Percentiles rank a stretch among this genome's conserved stretches.
These are phyloP conservation scores for Triplophysa tibetana DNA, from an alignment of 2,113 vertebrate species.

Conservation along the genomic window DNA sequence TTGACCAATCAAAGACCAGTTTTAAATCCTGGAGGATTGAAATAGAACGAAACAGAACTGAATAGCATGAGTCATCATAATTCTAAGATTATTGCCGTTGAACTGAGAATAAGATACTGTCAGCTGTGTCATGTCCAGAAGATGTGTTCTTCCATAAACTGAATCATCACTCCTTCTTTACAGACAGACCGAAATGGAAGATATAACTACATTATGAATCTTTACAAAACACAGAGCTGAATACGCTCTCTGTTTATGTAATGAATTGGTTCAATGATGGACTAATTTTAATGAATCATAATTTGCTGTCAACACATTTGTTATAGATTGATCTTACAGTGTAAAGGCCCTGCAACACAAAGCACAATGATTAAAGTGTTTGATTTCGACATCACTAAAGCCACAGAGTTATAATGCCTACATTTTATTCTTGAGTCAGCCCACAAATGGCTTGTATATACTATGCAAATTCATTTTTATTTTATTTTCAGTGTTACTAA, in stretches of 20 bases:
- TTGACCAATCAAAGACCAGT: too few species aligned
- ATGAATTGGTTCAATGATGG: conserved; percentile 10
- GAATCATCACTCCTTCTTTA: neutral
- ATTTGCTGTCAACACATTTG: conserved; percentile 7
- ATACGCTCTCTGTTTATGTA: neutral
- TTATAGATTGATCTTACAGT: neutral
- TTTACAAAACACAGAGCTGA: neutral
- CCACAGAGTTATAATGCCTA: too few species aligned
- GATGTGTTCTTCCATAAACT: conserved; percentile 14
- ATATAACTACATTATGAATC: conserved; percentile 10
- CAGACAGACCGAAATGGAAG: conserved; percentile 24
- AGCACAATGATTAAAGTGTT: too few species aligned
- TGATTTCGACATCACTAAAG: too few species aligned
- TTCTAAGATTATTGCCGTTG: conserved; percentile 5
- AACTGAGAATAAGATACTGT: neutral
- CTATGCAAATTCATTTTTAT: too few species aligned
- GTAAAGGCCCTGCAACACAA: neutral
- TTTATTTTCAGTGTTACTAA: too few species aligned
- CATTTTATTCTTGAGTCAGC: too few species aligned
- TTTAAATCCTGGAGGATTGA: neutral
- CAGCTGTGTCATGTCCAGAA: conserved; percentile 10
- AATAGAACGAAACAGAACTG: neutral
- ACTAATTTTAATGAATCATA: conserved; percentile 16
- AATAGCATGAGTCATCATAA: conserved; percentile 2
- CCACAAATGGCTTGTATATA: too few species aligned